Conservation (phyloP, 2,888 invertebrate species). For the Aricia artaxerxes region DNA sequence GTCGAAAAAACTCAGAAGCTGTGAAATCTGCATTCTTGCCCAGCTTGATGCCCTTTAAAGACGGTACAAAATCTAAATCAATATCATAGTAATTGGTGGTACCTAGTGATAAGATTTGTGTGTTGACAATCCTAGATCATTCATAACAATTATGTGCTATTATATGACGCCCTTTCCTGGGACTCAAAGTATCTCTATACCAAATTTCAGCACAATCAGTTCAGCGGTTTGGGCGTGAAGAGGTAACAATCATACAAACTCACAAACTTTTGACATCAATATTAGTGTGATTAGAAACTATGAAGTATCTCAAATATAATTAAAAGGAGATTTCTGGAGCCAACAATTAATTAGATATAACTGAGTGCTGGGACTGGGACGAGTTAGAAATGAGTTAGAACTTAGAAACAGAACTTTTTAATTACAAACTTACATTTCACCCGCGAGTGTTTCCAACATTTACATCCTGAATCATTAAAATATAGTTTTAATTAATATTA, state of each 20-base stretch:
- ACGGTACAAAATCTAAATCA: too few relatives aligned
- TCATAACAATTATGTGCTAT: conserved; percentile 5
- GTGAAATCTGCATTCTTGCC: too few relatives aligned
- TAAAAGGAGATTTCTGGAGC: conserved; percentile 56
- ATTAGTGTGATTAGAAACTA: conserved; percentile 14
- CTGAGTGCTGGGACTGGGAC: conserved; percentile 54
- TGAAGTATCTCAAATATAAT: conserved; percentile 54
- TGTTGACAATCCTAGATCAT: conserved; percentile 29
- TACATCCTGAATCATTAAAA: background rate
- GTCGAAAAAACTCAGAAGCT: too few relatives aligned
- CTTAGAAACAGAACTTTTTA: conserved; percentile 14
- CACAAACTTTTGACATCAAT: too few relatives aligned
- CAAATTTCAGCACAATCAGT: too few relatives aligned
- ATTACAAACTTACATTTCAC: conserved; percentile 20
- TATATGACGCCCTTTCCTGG: too few relatives aligned
- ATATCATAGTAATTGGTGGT: too few relatives aligned
- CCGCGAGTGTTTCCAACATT: background rate
- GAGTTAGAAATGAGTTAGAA: conserved; percentile 56
- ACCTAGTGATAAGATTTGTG: conserved; percentile 31
- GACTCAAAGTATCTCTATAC: too few relatives aligned
- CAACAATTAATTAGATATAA: conserved; percentile 66
- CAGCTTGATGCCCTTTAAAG: too few relatives aligned
- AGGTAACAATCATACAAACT: too few relatives aligned
- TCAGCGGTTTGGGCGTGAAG: too few relatives aligned
- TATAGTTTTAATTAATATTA: background rate